Evolutionary conservation across 2,113 vertebrate genomes (phyloP).

Genomic region (Neofelis nebulosa): DNA sequence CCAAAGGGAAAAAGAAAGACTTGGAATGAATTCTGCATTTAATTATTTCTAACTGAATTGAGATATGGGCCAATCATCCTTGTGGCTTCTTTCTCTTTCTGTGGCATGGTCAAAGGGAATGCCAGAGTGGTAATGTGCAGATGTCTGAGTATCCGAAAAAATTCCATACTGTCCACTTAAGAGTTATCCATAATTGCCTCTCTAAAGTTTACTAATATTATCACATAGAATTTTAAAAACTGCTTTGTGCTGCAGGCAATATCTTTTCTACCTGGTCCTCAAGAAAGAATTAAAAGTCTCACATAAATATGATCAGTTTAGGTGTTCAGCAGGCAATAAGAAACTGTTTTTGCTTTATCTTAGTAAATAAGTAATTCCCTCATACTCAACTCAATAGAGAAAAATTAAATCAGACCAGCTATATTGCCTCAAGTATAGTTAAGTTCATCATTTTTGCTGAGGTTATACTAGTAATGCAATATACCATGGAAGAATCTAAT

Average conservation of each 20-base stretch:
- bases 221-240: conserved; percentile 79
- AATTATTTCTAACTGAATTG: conserved; percentile 36
- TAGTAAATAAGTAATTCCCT: conserved; percentile 89
- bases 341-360: conserved; percentile 86
- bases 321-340: conserved; percentile 83
- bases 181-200: conserved; percentile 80
- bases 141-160: conserved; percentile 78
- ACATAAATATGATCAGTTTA: conserved; percentile 86
- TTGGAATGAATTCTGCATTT: conserved; percentile 47
- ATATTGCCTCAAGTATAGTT: conserved; percentile 90
- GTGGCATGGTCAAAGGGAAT: conserved; percentile 5
- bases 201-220: conserved; percentile 82
- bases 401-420: conserved; percentile 89
- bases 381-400: conserved; percentile 82
- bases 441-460: conserved; percentile 91
- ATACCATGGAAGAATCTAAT: conserved; percentile 91
- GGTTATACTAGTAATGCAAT: conserved; percentile 91
- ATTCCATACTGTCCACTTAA: conserved; percentile 77
- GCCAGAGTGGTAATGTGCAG: conserved; percentile 42
- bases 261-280: conserved; percentile 68
- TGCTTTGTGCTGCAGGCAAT: conserved; percentile 79
- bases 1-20: background rate
- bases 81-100: conserved; percentile 8
- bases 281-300: conserved; percentile 85
- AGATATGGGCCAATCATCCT: conserved; percentile 2